These are phyloP conservation scores for Gallinago stenura DNA, from an alignment of 2,797 vertebrate genomes.

Conservation along the genomic window DNA sequence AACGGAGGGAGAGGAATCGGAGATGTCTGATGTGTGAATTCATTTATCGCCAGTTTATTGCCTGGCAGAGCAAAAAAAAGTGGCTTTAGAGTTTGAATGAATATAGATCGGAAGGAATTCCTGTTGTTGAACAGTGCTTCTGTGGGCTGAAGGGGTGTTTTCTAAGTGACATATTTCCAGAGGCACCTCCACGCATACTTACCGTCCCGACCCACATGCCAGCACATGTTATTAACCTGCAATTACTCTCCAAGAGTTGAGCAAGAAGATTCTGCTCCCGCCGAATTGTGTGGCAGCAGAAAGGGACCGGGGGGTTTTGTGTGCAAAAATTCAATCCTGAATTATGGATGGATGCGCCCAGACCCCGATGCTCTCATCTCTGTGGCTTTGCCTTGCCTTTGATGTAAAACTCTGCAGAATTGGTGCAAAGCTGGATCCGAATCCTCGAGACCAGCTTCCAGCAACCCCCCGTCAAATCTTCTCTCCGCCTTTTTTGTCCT, in stretches of 20 bases:
- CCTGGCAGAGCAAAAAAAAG: constrained; percentile 43
- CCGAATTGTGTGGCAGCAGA: background rate
- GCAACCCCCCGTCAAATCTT: background rate
- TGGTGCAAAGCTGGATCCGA: background rate
- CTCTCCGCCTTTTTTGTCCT: background rate
- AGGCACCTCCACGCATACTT: constrained; percentile 48
- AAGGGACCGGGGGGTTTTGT: background rate
- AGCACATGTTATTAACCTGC: constrained; percentile 31
- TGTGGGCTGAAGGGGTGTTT: constrained; percentile 42
- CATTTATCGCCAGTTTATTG: constrained; percentile 25
- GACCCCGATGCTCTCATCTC: background rate
- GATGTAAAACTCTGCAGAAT: background rate
- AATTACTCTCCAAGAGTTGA: background rate
- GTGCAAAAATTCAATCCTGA: background rate
- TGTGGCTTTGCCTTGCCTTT: background rate
- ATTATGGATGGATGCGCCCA: background rate
- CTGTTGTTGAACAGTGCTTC: constrained; percentile 15
- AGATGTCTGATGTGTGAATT: constrained; percentile 46
- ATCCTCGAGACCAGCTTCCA: background rate
- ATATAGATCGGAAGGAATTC: constrained; percentile 27
- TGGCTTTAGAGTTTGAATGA: constrained; percentile 36
- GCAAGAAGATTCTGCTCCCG: constrained; percentile 20
- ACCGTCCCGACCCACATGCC: constrained; percentile 40
- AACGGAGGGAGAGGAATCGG: constrained; percentile 37
- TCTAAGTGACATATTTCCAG: constrained; percentile 48